Percentiles rank a stretch among this genome's conserved stretches.
Conservation (phyloP, 2,888 invertebrate genomes). For the Neoascia interrupta region DNA sequence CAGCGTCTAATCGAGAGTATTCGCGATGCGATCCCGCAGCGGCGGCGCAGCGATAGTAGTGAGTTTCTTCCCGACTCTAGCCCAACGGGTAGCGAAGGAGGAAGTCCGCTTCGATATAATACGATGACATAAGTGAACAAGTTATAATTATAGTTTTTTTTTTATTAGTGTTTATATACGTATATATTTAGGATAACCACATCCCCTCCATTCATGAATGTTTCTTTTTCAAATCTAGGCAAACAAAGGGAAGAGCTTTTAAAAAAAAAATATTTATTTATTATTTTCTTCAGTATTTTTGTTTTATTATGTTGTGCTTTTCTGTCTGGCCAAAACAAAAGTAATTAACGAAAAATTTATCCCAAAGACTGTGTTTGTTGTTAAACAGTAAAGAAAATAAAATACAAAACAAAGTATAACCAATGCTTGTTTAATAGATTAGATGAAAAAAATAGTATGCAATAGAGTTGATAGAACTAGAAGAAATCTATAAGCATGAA, state of each 20-base stretch:
- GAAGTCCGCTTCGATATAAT: constrained; percentile 71
- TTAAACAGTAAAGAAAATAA: constrained; percentile 25
- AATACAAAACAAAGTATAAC: background rate
- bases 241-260: constrained; percentile 19
- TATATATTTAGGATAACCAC: constrained; percentile 47
- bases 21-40: constrained; percentile 81
- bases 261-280: constrained; percentile 34
- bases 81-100: constrained; percentile 74
- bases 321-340: background rate
- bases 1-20: constrained; percentile 91
- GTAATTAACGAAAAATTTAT: constrained; percentile 47
- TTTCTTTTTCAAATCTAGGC: constrained; percentile 14
- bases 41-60: constrained; percentile 70
- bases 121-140: constrained; percentile 72
- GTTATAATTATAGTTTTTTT: constrained; percentile 41
- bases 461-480: constrained; percentile 1
- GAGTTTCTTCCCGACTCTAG: constrained; percentile 68
- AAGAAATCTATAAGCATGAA: background rate
- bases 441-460: background rate
- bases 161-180: constrained; percentile 62
- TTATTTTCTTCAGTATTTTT: constrained; percentile 31
- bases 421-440: background rate
- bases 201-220: constrained; percentile 16
- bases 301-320: constrained; percentile 16
- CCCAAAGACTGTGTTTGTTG: constrained; percentile 60